Evolutionary conservation across 2,888 invertebrate genomes (phyloP), one percentile per base, ranked within the genome.

Genomic region (Cheilosia soror): DNA sequence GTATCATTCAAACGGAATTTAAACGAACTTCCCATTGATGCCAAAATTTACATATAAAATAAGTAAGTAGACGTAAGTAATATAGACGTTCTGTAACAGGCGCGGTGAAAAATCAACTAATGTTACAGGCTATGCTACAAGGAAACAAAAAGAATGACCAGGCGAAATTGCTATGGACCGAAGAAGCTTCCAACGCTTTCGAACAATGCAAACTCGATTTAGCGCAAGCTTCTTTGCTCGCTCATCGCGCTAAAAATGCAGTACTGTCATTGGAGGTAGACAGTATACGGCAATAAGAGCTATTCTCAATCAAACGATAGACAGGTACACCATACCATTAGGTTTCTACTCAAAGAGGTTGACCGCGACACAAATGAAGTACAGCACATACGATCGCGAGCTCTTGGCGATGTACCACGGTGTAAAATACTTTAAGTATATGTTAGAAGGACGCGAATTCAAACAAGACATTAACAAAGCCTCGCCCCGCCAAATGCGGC

Each of bases 391-490:
- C 44, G 44, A 62, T 11, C 31, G 15, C n/a, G 15, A 31, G 9
- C 44, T 44, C 4, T 9, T 44, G 42, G n/a, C 44, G n/a, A 44
- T 62, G 33, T 20, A 57, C 9, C 57, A 33, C 3, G 33, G 15
- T n/a, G 33, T 57, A 7, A 57, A 15, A 57, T 20, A 57, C 57
- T 29, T 2, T n/a, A 29, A 29, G 29, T 29, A 27, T 53, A 27
- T 53, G 29, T 9, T 20, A 20, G 20, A 20, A 20, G 20, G 20
- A 20, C 20, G 20, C 20, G 33, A 6, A 15, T 25, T 60, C 11
- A 42, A 42, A 42, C 25, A 60, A 5, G 13, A 60, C 20, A 20
- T 42, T 11, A 42, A 60, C 27, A 40, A 60, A 60, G 60, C 60
- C 20, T 25, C 40, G 15, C 58, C 58, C 37, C 40, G 27, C 4